These are phyloP conservation scores for Brachypodius melanocephalos DNA, from an alignment of 2,113 vertebrate species.

Conservation along the genomic window DNA sequence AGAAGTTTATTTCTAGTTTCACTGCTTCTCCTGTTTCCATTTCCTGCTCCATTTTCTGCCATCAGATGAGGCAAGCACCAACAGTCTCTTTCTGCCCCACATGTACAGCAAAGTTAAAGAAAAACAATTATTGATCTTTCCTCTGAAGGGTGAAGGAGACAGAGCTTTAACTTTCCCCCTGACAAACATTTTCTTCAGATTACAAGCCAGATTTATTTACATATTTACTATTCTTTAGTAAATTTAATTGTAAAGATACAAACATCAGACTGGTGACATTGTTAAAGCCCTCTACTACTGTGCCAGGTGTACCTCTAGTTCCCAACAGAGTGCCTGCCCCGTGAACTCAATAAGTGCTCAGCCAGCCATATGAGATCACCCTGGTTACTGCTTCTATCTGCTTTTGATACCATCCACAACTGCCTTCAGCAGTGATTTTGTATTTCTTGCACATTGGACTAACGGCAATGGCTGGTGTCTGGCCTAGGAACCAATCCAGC, in stretches of 20 bases:
- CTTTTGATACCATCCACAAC: fast-evolving
- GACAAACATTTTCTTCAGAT: not conserved
- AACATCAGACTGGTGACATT: not conserved
- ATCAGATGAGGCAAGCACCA: not conserved
- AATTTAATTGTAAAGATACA: not conserved
- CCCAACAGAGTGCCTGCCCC: fast-evolving
- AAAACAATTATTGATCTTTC: not conserved
- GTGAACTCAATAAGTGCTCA: not conserved
- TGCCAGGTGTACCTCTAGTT: not conserved
- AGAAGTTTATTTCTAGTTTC: not conserved
- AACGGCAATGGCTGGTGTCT: not conserved
- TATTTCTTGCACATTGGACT: not conserved
- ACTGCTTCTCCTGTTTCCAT: not conserved
- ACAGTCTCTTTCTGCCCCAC: not conserved
- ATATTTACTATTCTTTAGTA: not conserved
- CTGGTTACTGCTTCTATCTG: not conserved
- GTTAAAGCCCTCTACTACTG: not conserved
- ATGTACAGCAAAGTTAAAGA: not conserved
- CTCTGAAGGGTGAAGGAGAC: not conserved
- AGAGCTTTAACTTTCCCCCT: not conserved
- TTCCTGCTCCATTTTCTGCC: not conserved
- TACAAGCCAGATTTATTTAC: not conserved
- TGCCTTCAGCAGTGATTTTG: not conserved
- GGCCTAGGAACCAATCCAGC: not conserved
- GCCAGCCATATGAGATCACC: not conserved